Percentiles rank a stretch among this genome's conserved stretches.
Conservation (phyloP, 2,797 vertebrate species). For the Pipistrellus nathusii region DNA sequence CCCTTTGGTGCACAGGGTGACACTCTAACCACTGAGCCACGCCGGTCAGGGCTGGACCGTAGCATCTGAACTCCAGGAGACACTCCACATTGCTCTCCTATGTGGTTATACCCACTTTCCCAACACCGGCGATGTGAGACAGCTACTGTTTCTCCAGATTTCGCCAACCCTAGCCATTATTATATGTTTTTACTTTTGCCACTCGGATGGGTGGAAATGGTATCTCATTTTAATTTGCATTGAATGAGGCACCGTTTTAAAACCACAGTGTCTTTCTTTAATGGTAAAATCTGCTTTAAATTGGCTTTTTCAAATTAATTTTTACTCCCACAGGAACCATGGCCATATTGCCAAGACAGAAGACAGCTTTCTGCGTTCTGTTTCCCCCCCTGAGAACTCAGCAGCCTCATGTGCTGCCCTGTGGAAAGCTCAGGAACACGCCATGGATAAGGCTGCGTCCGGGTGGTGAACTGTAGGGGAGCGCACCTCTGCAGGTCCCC, state of each 20-base stretch:
- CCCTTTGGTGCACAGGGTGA: no score
- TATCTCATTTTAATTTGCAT: not conserved
- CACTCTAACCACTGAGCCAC: no score
- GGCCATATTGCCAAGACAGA: not conserved
- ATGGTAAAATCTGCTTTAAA: constrained; percentile 1
- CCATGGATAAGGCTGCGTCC: no score
- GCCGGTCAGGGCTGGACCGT: fast-evolving
- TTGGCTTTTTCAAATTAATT: constrained; percentile 27
- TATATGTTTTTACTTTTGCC: not conserved
- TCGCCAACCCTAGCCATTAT: not conserved
- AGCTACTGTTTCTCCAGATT: not conserved
- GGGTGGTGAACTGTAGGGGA: not conserved
- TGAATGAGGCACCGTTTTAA: not conserved
- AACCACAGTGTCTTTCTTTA: not conserved
- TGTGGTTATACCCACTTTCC: fast-evolving
- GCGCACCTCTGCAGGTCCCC: not conserved
- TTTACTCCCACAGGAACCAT: not conserved
- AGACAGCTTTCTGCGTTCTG: not conserved
- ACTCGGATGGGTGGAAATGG: not conserved
- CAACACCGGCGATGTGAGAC: fast-evolving
- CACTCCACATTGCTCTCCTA: not conserved
- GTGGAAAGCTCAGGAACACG: no score
- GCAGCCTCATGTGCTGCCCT: not conserved
- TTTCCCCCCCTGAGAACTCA: not conserved
- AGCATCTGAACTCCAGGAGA: not conserved